Evolutionary conservation across 2,888 invertebrate genomes (phyloP).

Genomic region (Tenthredo mesomela): DNA sequence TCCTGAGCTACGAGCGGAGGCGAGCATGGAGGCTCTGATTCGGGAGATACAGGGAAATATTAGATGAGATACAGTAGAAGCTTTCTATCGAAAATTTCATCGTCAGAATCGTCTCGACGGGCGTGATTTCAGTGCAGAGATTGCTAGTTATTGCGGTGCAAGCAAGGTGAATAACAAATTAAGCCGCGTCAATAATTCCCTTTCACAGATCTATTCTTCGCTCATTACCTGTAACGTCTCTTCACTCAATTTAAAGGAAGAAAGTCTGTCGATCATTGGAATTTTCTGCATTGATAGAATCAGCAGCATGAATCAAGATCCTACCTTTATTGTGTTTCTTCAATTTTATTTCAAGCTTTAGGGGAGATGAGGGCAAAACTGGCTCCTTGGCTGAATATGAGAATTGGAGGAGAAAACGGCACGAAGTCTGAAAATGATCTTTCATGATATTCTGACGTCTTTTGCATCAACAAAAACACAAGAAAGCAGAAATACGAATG

Average conservation of each 20-base stretch:
- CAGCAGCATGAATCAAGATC: neutral
- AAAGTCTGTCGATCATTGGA: neutral
- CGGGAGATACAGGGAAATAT: neutral
- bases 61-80: neutral
- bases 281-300: neutral
- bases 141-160: neutral
- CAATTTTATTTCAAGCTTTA: neutral
- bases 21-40: neutral
- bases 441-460: no score
- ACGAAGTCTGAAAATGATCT: no score
- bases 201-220: neutral
- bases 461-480: no score
- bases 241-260: neutral
- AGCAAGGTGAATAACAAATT: neutral
- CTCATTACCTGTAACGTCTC: neutral
- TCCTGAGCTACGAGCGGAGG: neutral
- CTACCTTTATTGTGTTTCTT: neutral
- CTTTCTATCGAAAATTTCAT: neutral
- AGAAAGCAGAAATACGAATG: no score
- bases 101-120: neutral
- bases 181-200: neutral
- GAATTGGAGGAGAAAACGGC: no score
- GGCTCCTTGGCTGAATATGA: no score
- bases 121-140: neutral
- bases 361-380: no score